phyloP scores from a whole-genome alignment of 2,797 vertebrate genomes.

The Cyclura pinguis region DNA sequence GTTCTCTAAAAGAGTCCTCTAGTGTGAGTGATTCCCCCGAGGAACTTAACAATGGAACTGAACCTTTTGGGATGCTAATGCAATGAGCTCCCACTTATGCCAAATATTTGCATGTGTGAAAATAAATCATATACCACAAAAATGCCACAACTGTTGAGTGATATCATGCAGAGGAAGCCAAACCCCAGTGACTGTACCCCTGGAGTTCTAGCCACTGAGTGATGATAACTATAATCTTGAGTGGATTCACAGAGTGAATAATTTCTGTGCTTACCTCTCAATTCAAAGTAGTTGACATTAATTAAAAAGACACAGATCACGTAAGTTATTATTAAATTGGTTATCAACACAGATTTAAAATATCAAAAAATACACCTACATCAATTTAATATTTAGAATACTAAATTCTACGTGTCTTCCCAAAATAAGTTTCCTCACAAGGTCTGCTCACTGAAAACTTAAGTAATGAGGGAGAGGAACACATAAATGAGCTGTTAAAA shows the following conservation, averaged over 20 bases:
- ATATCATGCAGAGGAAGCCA: neutral
- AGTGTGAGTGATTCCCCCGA: neutral
- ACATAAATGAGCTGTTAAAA: conserved; percentile 2
- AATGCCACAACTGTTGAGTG: neutral
- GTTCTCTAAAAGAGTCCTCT: neutral
- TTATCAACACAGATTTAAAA: neutral
- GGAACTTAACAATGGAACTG: neutral
- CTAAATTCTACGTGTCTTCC: neutral
- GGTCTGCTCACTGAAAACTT: neutral
- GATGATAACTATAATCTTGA: neutral
- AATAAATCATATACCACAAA: neutral
- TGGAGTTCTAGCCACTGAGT: neutral
- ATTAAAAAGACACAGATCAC: neutral
- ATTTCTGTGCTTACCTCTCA: neutral
- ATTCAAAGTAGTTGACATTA: neutral
- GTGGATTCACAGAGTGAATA: neutral
- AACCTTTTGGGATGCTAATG: neutral
- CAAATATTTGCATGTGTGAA: neutral
- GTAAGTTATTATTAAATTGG: neutral
- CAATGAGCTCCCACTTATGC: neutral
- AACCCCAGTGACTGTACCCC: neutral
- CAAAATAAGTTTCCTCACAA: neutral
- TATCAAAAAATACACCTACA: neutral
- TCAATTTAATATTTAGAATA: neutral
- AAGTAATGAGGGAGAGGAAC: neutral